Evolutionary conservation across 2,888 invertebrate species (phyloP).

Genomic region (Eristalis intricaria): DNA sequence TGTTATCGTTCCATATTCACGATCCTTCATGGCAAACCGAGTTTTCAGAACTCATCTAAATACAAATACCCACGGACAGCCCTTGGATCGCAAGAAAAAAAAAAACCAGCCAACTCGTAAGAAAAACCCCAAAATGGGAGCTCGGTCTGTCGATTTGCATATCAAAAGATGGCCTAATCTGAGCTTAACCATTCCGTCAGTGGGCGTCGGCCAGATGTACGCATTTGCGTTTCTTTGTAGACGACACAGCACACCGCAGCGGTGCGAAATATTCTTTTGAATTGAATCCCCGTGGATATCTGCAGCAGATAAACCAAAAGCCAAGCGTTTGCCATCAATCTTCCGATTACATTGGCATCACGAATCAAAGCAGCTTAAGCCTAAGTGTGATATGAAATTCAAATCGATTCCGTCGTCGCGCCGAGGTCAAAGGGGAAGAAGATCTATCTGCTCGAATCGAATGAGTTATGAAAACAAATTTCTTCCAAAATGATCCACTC

Average conservation of each 20-base stretch:
- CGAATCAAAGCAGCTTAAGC: slow-evolving; percentile 2
- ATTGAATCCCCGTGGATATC: background rate
- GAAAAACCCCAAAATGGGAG: background rate
- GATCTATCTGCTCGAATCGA: background rate
- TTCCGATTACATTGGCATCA: slow-evolving; percentile 6
- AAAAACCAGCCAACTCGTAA: background rate
- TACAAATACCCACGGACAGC: too few species aligned
- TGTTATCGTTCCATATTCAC: too few species aligned
- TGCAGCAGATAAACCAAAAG: background rate
- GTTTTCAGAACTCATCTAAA: too few species aligned
- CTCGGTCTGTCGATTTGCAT: background rate
- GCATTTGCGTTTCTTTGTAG: background rate
- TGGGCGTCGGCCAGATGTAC: background rate
- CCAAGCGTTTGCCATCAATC: slow-evolving; percentile 12
- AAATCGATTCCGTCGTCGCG: slow-evolving; percentile 9
- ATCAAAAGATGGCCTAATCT: background rate
- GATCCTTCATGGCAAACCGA: too few species aligned
- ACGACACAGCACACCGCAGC: background rate
- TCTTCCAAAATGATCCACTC: background rate
- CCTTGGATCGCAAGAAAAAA: background rate
- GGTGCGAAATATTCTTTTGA: background rate
- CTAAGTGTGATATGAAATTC: slow-evolving; percentile 3
- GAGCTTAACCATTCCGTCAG: background rate
- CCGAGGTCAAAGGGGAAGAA: background rate
- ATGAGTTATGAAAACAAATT: background rate